Evolutionary conservation across 2,113 vertebrate species (phyloP).

Genomic region (Orientallactaga bullata): DNA sequence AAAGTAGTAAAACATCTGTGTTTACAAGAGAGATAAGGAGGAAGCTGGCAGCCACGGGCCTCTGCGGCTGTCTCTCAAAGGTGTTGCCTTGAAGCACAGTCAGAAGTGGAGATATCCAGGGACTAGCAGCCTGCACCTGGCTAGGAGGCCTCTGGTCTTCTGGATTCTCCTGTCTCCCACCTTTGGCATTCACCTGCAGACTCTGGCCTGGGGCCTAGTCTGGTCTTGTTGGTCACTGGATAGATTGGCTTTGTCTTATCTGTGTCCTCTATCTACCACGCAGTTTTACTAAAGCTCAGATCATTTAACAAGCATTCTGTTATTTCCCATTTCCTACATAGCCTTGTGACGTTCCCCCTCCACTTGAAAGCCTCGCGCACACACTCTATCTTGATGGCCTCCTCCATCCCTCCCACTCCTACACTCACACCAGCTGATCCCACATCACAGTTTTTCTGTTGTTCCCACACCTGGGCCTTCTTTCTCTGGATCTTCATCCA

Average conservation of each 20-base stretch:
- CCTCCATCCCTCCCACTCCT: rapidly evolving
- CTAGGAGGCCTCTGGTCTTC: not conserved
- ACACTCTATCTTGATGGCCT: not conserved
- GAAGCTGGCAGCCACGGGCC: conserved; percentile 40
- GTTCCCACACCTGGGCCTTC: not conserved
- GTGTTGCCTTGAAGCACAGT: not conserved
- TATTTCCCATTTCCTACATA: not conserved
- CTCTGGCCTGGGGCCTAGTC: rapidly evolving
- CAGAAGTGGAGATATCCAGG: not conserved
- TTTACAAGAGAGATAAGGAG: conserved; percentile 71
- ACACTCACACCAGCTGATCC: not conserved
- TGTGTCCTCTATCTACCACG: not conserved
- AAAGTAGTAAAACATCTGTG: conserved; percentile 69
- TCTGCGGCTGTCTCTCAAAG: conserved; percentile 37
- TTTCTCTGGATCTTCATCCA: not conserved
- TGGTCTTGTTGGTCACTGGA: not conserved
- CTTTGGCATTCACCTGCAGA: not conserved
- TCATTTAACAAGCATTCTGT: not conserved
- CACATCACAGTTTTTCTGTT: not conserved
- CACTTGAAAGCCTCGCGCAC: no score
- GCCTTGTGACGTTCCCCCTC: not conserved
- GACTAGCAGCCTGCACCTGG: not conserved
- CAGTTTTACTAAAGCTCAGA: not conserved
- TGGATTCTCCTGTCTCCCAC: not conserved
- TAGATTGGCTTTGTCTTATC: not conserved